phyloP scores from a whole-genome alignment of 2,888 invertebrate genomes.

The Eupeodes luniger region DNA sequence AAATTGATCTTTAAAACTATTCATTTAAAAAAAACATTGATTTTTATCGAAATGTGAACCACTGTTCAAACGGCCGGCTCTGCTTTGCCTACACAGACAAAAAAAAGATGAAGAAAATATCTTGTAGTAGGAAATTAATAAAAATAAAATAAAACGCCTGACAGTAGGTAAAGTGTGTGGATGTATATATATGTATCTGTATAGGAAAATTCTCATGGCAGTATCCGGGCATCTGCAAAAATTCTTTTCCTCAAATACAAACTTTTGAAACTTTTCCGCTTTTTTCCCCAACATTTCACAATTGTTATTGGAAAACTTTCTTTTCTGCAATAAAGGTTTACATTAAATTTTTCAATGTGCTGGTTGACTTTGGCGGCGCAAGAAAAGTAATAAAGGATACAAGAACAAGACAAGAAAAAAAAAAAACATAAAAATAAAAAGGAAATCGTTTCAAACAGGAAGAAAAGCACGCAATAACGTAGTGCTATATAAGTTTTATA shows the following conservation, averaged over 20 bases:
- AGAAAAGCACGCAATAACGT: slow-evolving; percentile 49
- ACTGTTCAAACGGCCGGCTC: background rate
- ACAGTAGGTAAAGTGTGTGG: slow-evolving; percentile 54
- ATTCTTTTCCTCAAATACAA: slow-evolving; percentile 74
- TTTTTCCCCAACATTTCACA: slow-evolving; percentile 76
- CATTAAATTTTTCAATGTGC: slow-evolving; percentile 76
- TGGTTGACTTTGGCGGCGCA: slow-evolving; percentile 74
- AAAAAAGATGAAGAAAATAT: slow-evolving; percentile 48
- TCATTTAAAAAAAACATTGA: too few relatives aligned
- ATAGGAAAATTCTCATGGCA: slow-evolving; percentile 61
- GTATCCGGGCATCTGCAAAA: slow-evolving; percentile 71
- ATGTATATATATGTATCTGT: background rate
- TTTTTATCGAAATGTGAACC: background rate
- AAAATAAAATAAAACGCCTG: slow-evolving; percentile 73
- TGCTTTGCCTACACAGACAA: background rate
- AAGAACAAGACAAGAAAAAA: slow-evolving; percentile 24
- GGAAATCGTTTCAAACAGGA: slow-evolving; percentile 18
- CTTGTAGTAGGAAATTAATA: slow-evolving; percentile 63
- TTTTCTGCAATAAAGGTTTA: slow-evolving; percentile 75
- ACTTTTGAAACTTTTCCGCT: slow-evolving; percentile 75
- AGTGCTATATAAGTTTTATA: slow-evolving; percentile 44
- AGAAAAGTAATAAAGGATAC: slow-evolving; percentile 75
- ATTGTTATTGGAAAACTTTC: slow-evolving; percentile 76
- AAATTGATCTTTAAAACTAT: too few relatives aligned
- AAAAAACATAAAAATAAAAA: slow-evolving; percentile 27